Base-by-base conservation (phyloP, 2,888 invertebrate genomes). In the Epiblema foenella region DNA sequence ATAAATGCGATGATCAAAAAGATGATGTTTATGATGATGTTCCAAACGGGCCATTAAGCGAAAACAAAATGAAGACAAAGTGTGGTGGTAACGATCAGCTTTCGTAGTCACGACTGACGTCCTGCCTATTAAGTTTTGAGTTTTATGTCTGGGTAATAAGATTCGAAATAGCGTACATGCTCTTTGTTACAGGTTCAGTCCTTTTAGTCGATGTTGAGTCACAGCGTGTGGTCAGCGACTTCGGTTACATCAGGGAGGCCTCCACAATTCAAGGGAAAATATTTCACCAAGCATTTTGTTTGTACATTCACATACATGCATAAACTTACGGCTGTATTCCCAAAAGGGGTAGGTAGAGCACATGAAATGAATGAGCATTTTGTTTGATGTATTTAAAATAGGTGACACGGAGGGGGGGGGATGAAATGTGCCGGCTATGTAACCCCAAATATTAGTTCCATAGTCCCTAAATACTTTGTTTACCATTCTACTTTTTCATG, bases 101-200 rank as follows among this genome's bases (percentile, higher is more conserved):
- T 64, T 64, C 39, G 52, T 64, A 64, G 60, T 60, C 60, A 60
- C 60, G 60, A 60, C 60, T 49, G 46, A 5, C 5, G 17, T 17
- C 29, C 24, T 46, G n/a, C 29, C n/a, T 15, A 5, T n/a, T 49
- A 15, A 11, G n/a, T 24, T 46, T 46, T 29, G 46, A 60, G 4
- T 10, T 17, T 9, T 51, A 51, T 18, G 10, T 17, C 18, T 11
- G 2, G 11, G 51, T 18, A 18, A 17, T 51, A 51, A 11, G 51
- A 18, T 10, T 51, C 10, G 18, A 18, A 51, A 51, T 51, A 18
- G 11, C 9, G 18, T 46, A 46, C 46, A 46, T n/a, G n/a, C 46
- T 68, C 65, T 42, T 29, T 1, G 49, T 65, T 64, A 64, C 65
- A 73, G 56, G 75, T 73, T 74, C 57, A 39, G 64, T 73, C 75